Base-by-base conservation (phyloP, 2,888 invertebrate genomes). In the Melanophora roralis region DNA sequence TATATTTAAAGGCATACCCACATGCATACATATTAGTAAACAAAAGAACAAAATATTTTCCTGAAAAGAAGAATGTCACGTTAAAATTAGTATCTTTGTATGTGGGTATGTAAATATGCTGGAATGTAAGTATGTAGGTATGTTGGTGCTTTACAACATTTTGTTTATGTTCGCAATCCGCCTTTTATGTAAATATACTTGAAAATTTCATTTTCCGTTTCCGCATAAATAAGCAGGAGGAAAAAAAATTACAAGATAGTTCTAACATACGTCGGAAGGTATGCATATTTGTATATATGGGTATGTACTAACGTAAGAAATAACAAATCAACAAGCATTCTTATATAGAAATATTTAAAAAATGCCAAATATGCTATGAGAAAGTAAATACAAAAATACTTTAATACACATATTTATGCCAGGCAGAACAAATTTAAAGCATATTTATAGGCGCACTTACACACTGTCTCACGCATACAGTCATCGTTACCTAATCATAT, bases 141-240 rank as follows among this genome's bases (percentile, higher is more conserved):
- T 0, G 45, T 55, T 53, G 47, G 62, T 68, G 51, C 57, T 53
- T 59, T 16, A 65, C 21, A 69, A 43, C 36, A 64, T 36, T 64
- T 40, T 21, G 23, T 53, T 43, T 16, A 16, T 34, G 19, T 19
- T 21, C 16, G 3, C 11, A 16, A 47, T 19, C 45, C 12, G 23
- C 12, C 16, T 40, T 73, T 74, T 67, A 71, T 59, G 59, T 65
- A 75, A 79, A 71, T 65, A 65, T 12, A 75, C 53, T 74, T 79
- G 69, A 75, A 75, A 71, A 51, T 55, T 71, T 65, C 53, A 23
- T 67, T 71, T 75, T 79, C 74, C 59, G 51, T 71, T 75, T 75
- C 74, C 74, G 59, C 38, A 75, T 74, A 43, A 69, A 75, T 71
- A 69, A 59, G 38, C 27, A 47, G 40, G 67, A 19, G 16, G 53